Conservation (phyloP, 2,888 invertebrate genomes). For the Mythimna lalbum region DNA sequence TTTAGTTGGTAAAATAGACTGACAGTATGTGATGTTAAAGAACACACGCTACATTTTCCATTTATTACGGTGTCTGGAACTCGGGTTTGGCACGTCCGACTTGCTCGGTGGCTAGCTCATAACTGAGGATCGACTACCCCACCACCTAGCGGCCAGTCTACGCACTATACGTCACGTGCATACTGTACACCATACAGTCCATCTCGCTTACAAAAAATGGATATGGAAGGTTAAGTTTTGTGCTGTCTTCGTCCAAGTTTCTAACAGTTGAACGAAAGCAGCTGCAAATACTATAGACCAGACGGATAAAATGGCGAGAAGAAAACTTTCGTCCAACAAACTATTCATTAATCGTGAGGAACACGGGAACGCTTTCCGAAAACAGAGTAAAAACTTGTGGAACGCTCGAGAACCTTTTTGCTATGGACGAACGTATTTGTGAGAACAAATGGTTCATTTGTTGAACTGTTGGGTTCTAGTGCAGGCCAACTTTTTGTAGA, state of each 20-base stretch:
- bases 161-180: no score
- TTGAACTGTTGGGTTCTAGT: conserved; percentile 10
- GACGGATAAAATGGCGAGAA: conserved; percentile 23
- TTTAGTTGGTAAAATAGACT: no score
- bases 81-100: no score
- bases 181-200: no score
- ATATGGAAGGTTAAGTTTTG: background rate
- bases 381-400: conserved; percentile 49
- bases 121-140: no score
- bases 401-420: conserved; percentile 35
- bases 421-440: conserved; percentile 20
- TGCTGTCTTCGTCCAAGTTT: background rate
- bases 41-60: no score
- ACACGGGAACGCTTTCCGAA: conserved; percentile 61
- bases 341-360: conserved; percentile 58
- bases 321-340: conserved; percentile 45
- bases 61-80: no score
- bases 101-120: no score
- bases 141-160: no score
- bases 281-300: conserved; percentile 1
- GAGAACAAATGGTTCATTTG: conserved; percentile 40
- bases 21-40: no score
- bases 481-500: background rate
- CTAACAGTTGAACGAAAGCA: background rate
- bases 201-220: no score